Base-by-base conservation (phyloP, 2,888 invertebrate species). In the Zaprionus lineosus region DNA sequence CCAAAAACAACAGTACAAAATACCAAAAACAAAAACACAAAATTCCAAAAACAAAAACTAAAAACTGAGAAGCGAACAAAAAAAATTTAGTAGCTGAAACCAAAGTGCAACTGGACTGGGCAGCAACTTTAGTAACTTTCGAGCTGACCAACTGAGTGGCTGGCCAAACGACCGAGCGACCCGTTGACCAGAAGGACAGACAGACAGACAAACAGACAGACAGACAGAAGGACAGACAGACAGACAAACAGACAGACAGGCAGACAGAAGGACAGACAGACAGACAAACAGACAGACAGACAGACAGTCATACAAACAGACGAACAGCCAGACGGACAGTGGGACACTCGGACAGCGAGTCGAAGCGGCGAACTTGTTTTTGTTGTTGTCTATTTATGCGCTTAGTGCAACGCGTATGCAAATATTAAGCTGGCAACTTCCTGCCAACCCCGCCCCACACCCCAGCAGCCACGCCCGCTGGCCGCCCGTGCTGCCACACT, bases 341-440 rank as follows among this genome's bases (percentile, higher is more conserved):
- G 28, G 31, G 19, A 16, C 33, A 37, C 34, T 28, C 12, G 26
- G 47, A 43, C 14, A 26, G 43, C 11, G 28, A 18, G n/a, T 18
- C 9, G 18, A 19, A 34, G n/a, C 33, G 9, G 19, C 57, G 74
- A 77, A 76, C 84, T 76, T 67, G 71, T 67, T 78, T 61, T 67
- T 57, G 63, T 62, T 60, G 76, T 83, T 78, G 76, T 78, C 78
- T 78, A 73, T 83, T 83, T 83, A 78, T 83, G 84, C 81, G 76
- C 83, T 78, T 68, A 61, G 75, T 58, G 58, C 33, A 7, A n/a
- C 44, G 26, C 48, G 58, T 83, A 79, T 79, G 78, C 78, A 79
- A 83, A 83, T 83, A 67, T 63, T 74, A 44, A 62, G 82, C 62
- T 70, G 50, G 46, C 37, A 39, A 40, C 43, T 48, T 57, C 50